Base-by-base conservation (phyloP, 2,113 vertebrate genomes). In the Corynorhinus townsendii region DNA sequence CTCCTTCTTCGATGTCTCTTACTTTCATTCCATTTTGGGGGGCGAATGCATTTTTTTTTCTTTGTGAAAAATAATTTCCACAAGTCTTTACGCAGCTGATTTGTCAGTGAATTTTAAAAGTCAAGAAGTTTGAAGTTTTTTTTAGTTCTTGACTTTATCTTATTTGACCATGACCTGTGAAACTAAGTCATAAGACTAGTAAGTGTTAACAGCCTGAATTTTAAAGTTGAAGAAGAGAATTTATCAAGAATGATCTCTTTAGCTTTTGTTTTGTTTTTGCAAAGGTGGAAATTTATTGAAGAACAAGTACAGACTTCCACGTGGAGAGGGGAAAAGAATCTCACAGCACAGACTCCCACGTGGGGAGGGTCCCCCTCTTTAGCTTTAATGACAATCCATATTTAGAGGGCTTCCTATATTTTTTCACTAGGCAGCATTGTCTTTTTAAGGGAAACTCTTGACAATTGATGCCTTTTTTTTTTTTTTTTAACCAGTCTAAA, bases 11-110 rank as follows among this genome's bases (percentile, higher is more conserved):
- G 64, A 83, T 87, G 76, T 90, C 56, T 93, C 64, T 88, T 85
- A 94, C 92, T 95, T 97, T 87, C 85, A 84, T 87, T 91, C 56
- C 24, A 87, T 93, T 95, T 79, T 7, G 9, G 56, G 26, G 26
- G 62, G 54, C 28, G 12, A 69, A 59, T 92, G 49, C 87, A 71
- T 81, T 75, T 71, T 87, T 71, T 87, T 95, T 75, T 68, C 22
- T 24, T 95, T 95, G 4, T 86, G 75, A 90, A 92, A 96, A 87
- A 81, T 84, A 66, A 84, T 95, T 95, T 95, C 28, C 19, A 90
- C 24, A 92, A 45, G 68, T 90, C 15, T 79, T 68, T 81, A 81
- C 35, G 4, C n/a, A 93, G 45, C 24, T 79, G 94, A 54, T 28
- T 91, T 80, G 15, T 93, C 52, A 88, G 28, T 95, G 66, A 92